A percentile compares a stretch with the other conserved stretches of the same genome.
These are phyloP conservation scores for Anniella stebbinsi DNA, from an alignment of 2,797 vertebrate species.

Conservation along the genomic window DNA sequence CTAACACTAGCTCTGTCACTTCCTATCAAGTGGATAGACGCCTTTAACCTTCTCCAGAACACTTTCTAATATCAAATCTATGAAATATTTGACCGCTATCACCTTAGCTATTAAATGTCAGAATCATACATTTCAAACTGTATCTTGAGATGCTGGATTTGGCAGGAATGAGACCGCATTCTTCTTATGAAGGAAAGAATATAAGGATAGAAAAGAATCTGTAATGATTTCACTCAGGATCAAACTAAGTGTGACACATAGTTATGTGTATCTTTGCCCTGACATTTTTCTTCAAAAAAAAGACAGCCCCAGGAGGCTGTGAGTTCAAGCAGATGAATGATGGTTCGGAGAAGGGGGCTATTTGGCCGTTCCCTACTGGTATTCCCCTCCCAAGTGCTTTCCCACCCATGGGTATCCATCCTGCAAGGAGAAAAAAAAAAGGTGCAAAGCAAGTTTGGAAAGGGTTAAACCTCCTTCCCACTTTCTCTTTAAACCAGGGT, in stretches of 20 bases:
- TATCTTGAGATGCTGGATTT: conserved; percentile 71
- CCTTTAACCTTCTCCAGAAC: conserved; percentile 77
- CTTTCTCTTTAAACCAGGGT: not conserved
- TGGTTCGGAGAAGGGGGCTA: not conserved
- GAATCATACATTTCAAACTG: conserved; percentile 76
- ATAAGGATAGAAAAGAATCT: conserved; percentile 41
- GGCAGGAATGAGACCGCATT: conserved; percentile 65
- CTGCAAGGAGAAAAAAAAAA: not conserved
- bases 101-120: conserved; percentile 83
- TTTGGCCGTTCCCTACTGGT: not conserved
- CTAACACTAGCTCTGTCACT: conserved; percentile 75
- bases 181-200: conserved; percentile 42
- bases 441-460: no score
- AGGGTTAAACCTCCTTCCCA: not conserved
- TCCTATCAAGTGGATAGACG: conserved; percentile 65
- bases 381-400: not conserved
- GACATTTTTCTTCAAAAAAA: not conserved
- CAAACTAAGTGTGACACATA: not conserved
- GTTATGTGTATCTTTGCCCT: conserved; percentile 33
- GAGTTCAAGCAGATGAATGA: not conserved
- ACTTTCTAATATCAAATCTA: conserved; percentile 70
- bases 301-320: not conserved
- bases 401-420: no score
- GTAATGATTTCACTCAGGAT: not conserved
- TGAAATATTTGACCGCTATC: conserved; percentile 77